Evolutionary conservation across 1,140 invertebrate genomes (phyloP).

Genomic region (Caenorhabditis brenneri): DNA sequence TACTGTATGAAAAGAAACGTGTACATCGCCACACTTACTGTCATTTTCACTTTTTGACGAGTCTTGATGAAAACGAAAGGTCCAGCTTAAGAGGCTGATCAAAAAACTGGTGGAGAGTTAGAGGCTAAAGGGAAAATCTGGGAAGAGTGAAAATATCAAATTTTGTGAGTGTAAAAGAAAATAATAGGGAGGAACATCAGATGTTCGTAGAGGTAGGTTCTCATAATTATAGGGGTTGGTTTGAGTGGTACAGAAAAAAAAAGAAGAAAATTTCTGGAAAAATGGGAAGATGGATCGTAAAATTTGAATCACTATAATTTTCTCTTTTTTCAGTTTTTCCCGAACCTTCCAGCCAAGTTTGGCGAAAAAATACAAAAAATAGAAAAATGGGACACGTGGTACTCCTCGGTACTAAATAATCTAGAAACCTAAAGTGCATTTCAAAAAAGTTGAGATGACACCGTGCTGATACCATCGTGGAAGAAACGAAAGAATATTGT

Average conservation of each 20-base stretch:
- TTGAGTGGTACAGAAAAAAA: not conserved
- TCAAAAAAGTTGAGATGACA: too few relatives aligned
- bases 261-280: not conserved
- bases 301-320: too few relatives aligned
- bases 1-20: slow-evolving; percentile 38
- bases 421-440: not conserved
- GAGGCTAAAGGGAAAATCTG: not conserved
- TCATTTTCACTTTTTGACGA: slow-evolving; percentile 33
- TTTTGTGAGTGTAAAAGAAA: not conserved
- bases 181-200: not conserved
- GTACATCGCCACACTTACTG: slow-evolving; percentile 34
- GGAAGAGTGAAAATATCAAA: too few relatives aligned
- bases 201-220: not conserved
- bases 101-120: not conserved
- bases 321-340: too few relatives aligned
- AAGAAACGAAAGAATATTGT: not conserved
- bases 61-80: slow-evolving; percentile 23
- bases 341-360: too few relatives aligned
- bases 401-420: not conserved
- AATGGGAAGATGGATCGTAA: too few relatives aligned
- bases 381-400: not conserved
- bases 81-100: slow-evolving; percentile 27
- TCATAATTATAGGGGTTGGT: not conserved
- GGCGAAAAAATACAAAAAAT: not conserved
- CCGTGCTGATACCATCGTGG: not conserved